Conservation (phyloP, 2,797 vertebrate genomes). For the Iguana delicatissima region DNA sequence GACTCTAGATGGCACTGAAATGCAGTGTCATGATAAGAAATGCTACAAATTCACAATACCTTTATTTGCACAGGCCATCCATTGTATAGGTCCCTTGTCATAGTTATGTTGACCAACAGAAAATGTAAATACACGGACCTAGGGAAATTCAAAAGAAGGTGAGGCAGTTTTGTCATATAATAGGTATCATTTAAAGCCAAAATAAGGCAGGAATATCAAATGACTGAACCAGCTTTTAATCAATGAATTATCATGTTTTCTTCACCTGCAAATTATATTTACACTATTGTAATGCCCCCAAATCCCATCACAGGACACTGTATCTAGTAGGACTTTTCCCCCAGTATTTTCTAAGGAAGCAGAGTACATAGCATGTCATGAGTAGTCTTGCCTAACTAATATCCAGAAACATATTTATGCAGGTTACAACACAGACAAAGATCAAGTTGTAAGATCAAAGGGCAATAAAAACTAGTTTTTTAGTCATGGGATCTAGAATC, state of each 20-base stretch:
- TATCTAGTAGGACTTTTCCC: too few relatives aligned
- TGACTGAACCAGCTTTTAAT: not conserved
- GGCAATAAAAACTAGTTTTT: not conserved
- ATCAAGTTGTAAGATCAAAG: not conserved
- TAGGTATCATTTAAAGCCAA: not conserved
- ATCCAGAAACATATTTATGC: too few relatives aligned
- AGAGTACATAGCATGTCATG: not conserved
- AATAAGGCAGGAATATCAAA: not conserved
- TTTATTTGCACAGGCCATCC: conserved; percentile 99
- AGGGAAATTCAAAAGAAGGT: conserved; percentile 51
- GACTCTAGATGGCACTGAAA: too few relatives aligned
- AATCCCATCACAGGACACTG: too few relatives aligned
- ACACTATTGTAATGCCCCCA: not conserved
- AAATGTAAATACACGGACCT: conserved; percentile 99
- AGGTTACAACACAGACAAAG: not conserved
- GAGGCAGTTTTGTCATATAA: not conserved
- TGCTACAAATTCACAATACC: conserved; percentile 77
- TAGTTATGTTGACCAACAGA: conserved; percentile 99
- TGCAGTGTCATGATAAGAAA: not conserved
- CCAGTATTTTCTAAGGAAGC: not conserved
- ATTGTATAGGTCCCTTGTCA: conserved; percentile 97
- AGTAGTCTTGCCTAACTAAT: not conserved
- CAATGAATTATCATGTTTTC: not conserved
- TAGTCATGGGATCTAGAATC: not conserved
- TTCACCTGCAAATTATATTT: not conserved